Evolutionary conservation across 2,797 vertebrate genomes (phyloP).

Genomic region (Furcifer pardalis): DNA sequence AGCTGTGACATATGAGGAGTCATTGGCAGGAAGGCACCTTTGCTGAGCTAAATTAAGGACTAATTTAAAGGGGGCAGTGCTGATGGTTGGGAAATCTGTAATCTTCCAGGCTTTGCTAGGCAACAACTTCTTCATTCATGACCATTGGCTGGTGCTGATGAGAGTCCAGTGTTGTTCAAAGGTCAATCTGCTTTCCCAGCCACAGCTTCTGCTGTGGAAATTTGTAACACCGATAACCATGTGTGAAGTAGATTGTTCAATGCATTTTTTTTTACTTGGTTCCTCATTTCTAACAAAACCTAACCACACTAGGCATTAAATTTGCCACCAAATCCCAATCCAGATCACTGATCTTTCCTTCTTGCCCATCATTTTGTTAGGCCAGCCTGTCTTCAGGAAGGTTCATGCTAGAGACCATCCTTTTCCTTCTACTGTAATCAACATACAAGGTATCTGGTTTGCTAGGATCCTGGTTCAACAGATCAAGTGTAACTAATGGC

Average conservation of each 20-base stretch:
- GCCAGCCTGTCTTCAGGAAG: slow-evolving; percentile 91
- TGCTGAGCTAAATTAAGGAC: too few species aligned
- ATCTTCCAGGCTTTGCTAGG: background rate
- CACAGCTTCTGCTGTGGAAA: background rate
- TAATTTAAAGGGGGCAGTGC: too few species aligned
- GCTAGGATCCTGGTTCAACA: slow-evolving; percentile 38
- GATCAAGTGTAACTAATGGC: background rate
- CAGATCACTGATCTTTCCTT: slow-evolving; percentile 57
- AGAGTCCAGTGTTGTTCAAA: background rate
- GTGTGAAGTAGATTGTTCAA: slow-evolving; percentile 43
- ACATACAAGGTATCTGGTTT: slow-evolving; percentile 83
- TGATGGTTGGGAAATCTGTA: background rate
- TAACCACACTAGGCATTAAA: background rate
- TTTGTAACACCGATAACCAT: slow-evolving; percentile 33
- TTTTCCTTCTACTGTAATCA: slow-evolving; percentile 81
- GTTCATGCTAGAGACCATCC: slow-evolving; percentile 89
- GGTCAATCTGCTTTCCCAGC: background rate
- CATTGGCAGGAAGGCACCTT: background rate
- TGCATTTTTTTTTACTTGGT: slow-evolving; percentile 64
- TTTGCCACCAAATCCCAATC: background rate
- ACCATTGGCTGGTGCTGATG: background rate
- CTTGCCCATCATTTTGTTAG: slow-evolving; percentile 79
- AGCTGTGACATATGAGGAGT: too few species aligned
- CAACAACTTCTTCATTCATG: background rate
- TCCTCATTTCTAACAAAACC: slow-evolving; percentile 12